A percentile compares a stretch with the other conserved stretches of the same genome.
Evolutionary conservation across 2,113 vertebrate genomes (phyloP).

Genomic region (Hypanus sabinus): DNA sequence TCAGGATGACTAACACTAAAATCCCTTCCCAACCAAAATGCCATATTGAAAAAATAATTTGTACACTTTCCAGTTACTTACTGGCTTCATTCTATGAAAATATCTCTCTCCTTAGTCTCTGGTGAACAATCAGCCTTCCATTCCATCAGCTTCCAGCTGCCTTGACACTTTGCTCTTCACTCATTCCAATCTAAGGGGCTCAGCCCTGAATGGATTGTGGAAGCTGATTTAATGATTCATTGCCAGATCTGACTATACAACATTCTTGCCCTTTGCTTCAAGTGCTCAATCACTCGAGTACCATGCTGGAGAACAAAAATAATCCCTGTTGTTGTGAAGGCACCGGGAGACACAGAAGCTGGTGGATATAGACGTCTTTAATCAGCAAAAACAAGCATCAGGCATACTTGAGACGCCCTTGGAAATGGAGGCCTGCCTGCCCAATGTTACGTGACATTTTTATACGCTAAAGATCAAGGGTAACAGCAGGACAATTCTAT

Average conservation of each 20-base stretch:
- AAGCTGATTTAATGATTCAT: neutral
- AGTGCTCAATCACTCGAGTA: neutral
- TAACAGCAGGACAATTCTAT: too few relatives aligned
- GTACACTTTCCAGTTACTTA: neutral
- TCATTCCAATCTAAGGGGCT: too few relatives aligned
- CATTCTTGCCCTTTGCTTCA: neutral
- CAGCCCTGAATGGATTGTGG: neutral
- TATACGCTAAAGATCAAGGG: too few relatives aligned
- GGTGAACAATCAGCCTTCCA: neutral
- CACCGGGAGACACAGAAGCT: too few relatives aligned
- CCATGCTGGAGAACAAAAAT: neutral
- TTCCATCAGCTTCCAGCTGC: neutral
- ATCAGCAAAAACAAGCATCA: too few relatives aligned
- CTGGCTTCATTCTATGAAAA: neutral
- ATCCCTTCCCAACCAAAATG: neutral
- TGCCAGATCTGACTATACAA: neutral
- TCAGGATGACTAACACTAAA: neutral
- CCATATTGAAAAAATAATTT: neutral
- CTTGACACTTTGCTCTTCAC: neutral
- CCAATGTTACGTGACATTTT: too few relatives aligned
- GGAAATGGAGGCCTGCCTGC: too few relatives aligned
- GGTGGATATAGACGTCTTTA: too few relatives aligned
- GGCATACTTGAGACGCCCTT: too few relatives aligned
- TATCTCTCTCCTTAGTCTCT: neutral
- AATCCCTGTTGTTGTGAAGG: conserved; percentile 19